Evolutionary conservation across 2,888 invertebrate genomes (phyloP), one percentile per base, ranked within the genome.

Genomic region (Eupithecia inturbata): DNA sequence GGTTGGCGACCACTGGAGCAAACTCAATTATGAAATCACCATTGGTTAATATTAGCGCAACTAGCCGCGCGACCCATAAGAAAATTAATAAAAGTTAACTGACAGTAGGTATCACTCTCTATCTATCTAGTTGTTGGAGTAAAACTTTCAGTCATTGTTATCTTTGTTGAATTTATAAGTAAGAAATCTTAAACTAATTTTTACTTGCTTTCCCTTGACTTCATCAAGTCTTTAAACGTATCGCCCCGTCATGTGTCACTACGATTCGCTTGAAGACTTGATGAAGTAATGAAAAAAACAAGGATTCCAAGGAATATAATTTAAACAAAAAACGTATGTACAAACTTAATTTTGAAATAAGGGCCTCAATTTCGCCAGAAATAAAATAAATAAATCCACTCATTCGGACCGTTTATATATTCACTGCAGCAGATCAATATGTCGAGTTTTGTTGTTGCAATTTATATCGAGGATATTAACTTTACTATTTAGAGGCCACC

Each of bases 1-100:
- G 87, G 84, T 88, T 88, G 82, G 84, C 83, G 84, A 81, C 81
- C 78, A 81, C 76, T 79, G 80, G 82, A 82, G 82, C 79, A 79
- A 80, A 80, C 77, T 78, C 79, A 80, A 84, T 87, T 84, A 85
- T 84, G 77, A 83, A 86, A 86, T 88, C 83, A 85, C 84, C 83
- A 82, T 85, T 83, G 80, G 80, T 84, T 83, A 81, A 83, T 84
- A 71, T 60, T 64, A 70, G 28, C 68, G 57, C 39, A 67, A 76
- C 71, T 75, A 75, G 67, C 69, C 53, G 26, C 45, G 31, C 28
- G 31, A 62, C 7, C 62, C 9, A 3, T 19, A 60, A 10, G 62
- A 31, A 57, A 26, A 62, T 62, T 62, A 31, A 62, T 16, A 31
- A 62, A 19, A 62, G 31, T 28, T 60, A 26, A 60, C 28, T 63